Evolutionary conservation across 1,140 invertebrate genomes (phyloP), one percentile per base, ranked within the genome.

Genomic region (Pararge aegeria): DNA sequence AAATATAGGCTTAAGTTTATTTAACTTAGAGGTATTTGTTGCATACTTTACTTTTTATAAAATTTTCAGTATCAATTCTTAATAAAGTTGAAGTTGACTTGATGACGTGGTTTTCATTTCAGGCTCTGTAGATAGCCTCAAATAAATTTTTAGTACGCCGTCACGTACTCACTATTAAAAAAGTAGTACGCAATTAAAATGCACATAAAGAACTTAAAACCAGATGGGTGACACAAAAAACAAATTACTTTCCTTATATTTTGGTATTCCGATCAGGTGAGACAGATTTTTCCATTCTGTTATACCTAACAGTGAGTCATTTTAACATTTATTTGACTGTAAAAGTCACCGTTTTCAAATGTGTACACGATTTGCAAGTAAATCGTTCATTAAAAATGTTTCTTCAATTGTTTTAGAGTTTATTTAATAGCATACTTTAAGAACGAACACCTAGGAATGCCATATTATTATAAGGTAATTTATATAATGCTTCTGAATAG

Each of bases 171-270:
- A 24, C 18, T 20, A 53, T 38, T 54, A 19, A 34, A 57, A 77
- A 79, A 80, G 57, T 68, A 68, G 76, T 58, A 40, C 78, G 62
- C 69, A 73, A 76, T 83, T 81, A 81, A 76, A 63, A 81, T 80
- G 68, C 78, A 68, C 54, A 62, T 64, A 56, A 70, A 61, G 57
- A 66, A 18, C 37, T 61, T 21, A 66, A 68, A 20, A 70, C 67
- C 68, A 68, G 64, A 68, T 71, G 54, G 30, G 16, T 56, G 55
- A 58, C 40, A 29, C 19, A 24, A 30, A 1, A 27, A 51, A 66
- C 59, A 70, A 70, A 70, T 70, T 69, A 59, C 58, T 78, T 79
- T 84, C 77, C 78, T 77, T 49, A 18, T 55, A 48, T 30, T 55
- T 87, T 70, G 29, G 69, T 82, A 87, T 84, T 70, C 81, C 21